Percentiles rank a stretch among this genome's conserved stretches.
Evolutionary conservation across 2,113 vertebrate species (phyloP).

Genomic region (Xiphophorus couchianus): DNA sequence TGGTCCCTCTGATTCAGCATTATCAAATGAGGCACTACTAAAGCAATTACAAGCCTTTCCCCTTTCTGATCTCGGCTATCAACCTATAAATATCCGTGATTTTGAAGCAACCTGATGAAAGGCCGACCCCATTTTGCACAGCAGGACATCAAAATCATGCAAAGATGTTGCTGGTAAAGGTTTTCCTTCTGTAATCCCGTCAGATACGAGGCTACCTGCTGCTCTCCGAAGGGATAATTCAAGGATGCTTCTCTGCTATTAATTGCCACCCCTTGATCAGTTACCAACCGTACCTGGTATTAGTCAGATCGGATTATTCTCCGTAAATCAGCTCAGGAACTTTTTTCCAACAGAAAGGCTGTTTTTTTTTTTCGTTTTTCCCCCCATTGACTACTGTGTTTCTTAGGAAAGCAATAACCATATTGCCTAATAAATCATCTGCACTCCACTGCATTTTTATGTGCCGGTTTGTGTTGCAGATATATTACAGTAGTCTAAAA

Average conservation of each 20-base stretch:
- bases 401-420: neutral
- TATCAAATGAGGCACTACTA: constrained; percentile 21
- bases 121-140: neutral
- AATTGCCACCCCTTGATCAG: constrained; percentile 4
- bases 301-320: constrained; percentile 19
- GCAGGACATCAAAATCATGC: constrained; percentile 8
- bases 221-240: constrained; percentile 17
- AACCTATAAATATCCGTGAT: constrained; percentile 1
- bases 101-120: constrained; percentile 2
- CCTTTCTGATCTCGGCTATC: neutral
- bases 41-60: constrained; percentile 11
- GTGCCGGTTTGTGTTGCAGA: neutral
- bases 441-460: too few species aligned
- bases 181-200: constrained; percentile 20
- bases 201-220: constrained; percentile 22
- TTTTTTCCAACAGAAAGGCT: neutral
- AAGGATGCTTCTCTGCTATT: constrained; percentile 6
- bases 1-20: constrained; percentile 37
- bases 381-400: neutral
- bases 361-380: too few species aligned
- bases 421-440: too few species aligned
- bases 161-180: neutral
- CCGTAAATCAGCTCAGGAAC: constrained; percentile 33
- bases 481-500: neutral
- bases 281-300: constrained; percentile 1